Conservation (phyloP, 2,797 vertebrate genomes). For the Hephaestus fuliginosus region DNA sequence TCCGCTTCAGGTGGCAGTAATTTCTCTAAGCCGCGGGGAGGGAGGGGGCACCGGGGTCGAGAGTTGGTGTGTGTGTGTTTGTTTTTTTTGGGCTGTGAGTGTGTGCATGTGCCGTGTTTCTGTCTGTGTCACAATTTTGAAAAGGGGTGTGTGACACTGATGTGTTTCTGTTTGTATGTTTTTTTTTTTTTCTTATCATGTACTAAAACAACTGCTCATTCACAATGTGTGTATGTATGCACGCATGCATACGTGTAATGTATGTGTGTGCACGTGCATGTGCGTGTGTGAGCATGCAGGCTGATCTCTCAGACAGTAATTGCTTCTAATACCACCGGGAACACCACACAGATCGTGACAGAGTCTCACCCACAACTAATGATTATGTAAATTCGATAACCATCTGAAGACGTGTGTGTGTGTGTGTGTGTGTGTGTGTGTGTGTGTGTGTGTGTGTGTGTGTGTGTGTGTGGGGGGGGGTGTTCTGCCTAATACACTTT, state of each 20-base stretch:
- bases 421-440: constrained; percentile 43
- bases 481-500: constrained; percentile 64
- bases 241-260: not conserved
- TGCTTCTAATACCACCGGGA: constrained; percentile 58
- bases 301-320: constrained; percentile 59
- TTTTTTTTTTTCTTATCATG: not conserved
- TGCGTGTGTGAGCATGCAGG: not conserved
- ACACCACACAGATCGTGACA: constrained; percentile 63
- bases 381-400: constrained; percentile 76
- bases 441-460: constrained; percentile 35
- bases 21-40: constrained; percentile 74
- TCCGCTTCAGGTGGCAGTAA: constrained; percentile 85
- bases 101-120: not conserved
- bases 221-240: not conserved
- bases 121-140: not conserved
- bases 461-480: constrained; percentile 22
- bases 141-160: not conserved
- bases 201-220: not conserved
- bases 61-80: constrained; percentile 38
- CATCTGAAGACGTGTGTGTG: constrained; percentile 65
- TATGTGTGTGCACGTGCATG: constrained; percentile 3
- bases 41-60: constrained; percentile 55
- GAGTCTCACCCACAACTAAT: constrained; percentile 71
- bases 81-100: not conserved
- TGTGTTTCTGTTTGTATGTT: not conserved